Percentiles rank a stretch among this genome's conserved stretches.
phyloP scores from a whole-genome alignment of 1,140 invertebrate species.

The Micrasema longulum region DNA sequence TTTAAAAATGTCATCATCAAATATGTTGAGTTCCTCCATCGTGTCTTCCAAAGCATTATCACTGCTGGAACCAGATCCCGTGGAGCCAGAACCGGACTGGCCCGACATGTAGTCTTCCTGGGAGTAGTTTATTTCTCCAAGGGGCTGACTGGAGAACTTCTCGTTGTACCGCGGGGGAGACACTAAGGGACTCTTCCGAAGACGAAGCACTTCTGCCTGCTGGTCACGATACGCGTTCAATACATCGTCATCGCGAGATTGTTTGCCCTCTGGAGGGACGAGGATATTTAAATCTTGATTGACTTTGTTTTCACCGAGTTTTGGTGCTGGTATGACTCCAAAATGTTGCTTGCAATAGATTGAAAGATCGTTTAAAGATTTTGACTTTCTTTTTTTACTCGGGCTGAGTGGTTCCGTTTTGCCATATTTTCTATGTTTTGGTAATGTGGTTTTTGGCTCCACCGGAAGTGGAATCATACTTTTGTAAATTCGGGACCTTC shows the following conservation, averaged over 20 bases:
- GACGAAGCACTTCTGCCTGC: slow-evolving; percentile 17
- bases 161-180: slow-evolving; percentile 11
- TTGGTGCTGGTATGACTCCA: slow-evolving; percentile 24
- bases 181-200: slow-evolving; percentile 18
- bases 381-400: slow-evolving; percentile 62
- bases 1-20: slow-evolving; percentile 61
- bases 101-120: slow-evolving; percentile 38
- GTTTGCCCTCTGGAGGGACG: background rate
- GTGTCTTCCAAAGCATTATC: slow-evolving; percentile 57
- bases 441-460: slow-evolving; percentile 24
- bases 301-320: slow-evolving; percentile 14
- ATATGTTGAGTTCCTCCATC: slow-evolving; percentile 63
- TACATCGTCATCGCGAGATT: slow-evolving; percentile 15
- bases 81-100: slow-evolving; percentile 55
- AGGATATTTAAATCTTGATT: background rate
- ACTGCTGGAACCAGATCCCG: slow-evolving; percentile 58
- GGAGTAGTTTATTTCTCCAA: slow-evolving; percentile 26
- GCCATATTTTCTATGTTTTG: slow-evolving; percentile 14
- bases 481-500: slow-evolving; percentile 11
- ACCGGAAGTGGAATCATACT: slow-evolving; percentile 51
- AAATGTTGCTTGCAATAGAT: slow-evolving; percentile 61
- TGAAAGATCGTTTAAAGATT: slow-evolving; percentile 66
- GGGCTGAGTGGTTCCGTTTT: slow-evolving; percentile 18
- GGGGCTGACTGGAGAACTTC: slow-evolving; percentile 19
- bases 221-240: slow-evolving; percentile 15